phyloP scores from a whole-genome alignment of 1,140 invertebrate genomes.

The Oscheius sp. region DNA sequence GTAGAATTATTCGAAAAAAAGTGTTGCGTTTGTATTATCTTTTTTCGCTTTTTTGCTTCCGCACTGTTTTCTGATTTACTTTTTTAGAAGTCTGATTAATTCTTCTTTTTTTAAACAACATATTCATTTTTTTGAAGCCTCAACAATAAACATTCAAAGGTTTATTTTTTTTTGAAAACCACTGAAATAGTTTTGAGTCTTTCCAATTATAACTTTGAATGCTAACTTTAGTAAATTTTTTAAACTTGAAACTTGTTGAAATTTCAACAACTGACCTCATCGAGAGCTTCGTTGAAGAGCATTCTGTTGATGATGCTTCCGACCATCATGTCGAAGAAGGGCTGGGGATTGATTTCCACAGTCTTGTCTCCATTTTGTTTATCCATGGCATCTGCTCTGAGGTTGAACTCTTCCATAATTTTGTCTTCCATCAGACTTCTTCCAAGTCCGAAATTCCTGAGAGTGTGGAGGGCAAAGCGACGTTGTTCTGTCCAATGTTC shows the following conservation, averaged over 20 bases:
- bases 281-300: conserved; percentile 14
- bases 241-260: conserved; percentile 29
- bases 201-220: too few species aligned
- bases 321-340: conserved; percentile 25
- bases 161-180: too few species aligned
- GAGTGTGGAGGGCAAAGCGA: conserved; percentile 72
- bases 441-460: conserved; percentile 75
- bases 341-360: conserved; percentile 17
- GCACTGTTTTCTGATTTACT: too few species aligned
- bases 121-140: too few species aligned
- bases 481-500: conserved; percentile 77
- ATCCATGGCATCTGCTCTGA: conserved; percentile 20
- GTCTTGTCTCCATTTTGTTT: conserved; percentile 16
- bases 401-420: conserved; percentile 62
- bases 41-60: too few species aligned
- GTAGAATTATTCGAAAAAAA: too few species aligned
- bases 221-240: too few species aligned
- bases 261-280: conserved; percentile 47
- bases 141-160: too few species aligned
- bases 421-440: conserved; percentile 65
- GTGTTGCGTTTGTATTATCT: too few species aligned
- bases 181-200: too few species aligned
- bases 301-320: conserved; percentile 37
- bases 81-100: too few species aligned
- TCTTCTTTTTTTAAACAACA: too few species aligned